A percentile compares a stretch with the other conserved stretches of the same genome.
These are phyloP conservation scores for Neodontobutis hainanensis DNA, from an alignment of 2,113 vertebrate genomes.

Conservation along the genomic window DNA sequence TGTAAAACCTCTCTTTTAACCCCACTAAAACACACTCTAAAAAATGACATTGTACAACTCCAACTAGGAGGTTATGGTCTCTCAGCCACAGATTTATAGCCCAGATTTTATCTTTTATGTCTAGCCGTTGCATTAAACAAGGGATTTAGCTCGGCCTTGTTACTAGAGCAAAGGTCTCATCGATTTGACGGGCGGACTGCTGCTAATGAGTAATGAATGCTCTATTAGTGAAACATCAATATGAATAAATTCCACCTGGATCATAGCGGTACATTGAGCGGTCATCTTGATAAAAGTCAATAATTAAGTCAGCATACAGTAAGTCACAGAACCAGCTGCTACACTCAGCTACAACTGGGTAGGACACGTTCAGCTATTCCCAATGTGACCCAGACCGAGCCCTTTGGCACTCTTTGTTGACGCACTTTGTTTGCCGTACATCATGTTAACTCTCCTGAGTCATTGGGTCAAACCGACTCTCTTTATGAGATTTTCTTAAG, in stretches of 20 bases:
- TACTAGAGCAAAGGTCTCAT: slow-evolving; percentile 30
- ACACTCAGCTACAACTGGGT: neutral
- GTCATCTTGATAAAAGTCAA: slow-evolving; percentile 5
- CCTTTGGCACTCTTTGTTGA: slow-evolving; percentile 4
- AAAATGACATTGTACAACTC: neutral
- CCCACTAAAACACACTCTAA: neutral
- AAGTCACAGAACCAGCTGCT: too few relatives aligned
- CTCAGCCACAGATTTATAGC: slow-evolving; percentile 22
- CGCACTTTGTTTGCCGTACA: neutral
- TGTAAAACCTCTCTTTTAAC: neutral
- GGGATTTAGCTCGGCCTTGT: slow-evolving; percentile 7
- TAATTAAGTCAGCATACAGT: neutral
- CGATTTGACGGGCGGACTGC: slow-evolving; percentile 40
- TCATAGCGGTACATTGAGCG: slow-evolving; percentile 3
- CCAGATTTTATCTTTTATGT: neutral
- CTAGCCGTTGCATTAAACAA: slow-evolving; percentile 4
- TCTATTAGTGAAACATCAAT: slow-evolving; percentile 44
- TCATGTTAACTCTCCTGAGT: neutral
- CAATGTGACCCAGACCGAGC: neutral
- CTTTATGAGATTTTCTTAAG: neutral
- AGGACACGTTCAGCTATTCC: neutral
- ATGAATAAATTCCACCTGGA: slow-evolving; percentile 38
- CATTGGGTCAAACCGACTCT: too few relatives aligned
- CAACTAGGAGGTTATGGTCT: neutral
- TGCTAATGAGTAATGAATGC: slow-evolving; percentile 46